phyloP scores from a whole-genome alignment of 1,140 invertebrate species.

The Patella vulgata region DNA sequence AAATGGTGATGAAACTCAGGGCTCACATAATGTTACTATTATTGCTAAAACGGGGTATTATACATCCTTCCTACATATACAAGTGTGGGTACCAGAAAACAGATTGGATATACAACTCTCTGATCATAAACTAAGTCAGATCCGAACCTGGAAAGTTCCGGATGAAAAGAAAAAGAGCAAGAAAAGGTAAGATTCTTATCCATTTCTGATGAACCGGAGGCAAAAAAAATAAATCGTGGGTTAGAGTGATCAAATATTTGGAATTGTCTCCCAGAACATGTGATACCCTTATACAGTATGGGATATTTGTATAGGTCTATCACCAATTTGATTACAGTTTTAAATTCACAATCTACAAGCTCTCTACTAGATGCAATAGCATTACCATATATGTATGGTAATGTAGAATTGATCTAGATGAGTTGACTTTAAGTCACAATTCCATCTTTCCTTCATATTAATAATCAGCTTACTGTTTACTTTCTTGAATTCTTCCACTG shows the following conservation, averaged over 20 bases:
- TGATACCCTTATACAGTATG: no score
- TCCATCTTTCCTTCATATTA: no score
- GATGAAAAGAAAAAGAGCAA: slow-evolving; percentile 66
- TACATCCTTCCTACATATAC: slow-evolving; percentile 86
- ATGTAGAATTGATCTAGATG: no score
- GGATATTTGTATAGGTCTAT: no score
- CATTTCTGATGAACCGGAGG: not conserved
- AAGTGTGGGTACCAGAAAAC: slow-evolving; percentile 97
- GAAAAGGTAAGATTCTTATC: not conserved
- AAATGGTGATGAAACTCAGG: slow-evolving; percentile 94
- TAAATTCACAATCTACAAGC: no score
- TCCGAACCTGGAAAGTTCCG: slow-evolving; percentile 88
- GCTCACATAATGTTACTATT: slow-evolving; percentile 93
- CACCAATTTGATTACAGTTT: no score
- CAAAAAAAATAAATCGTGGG: slow-evolving; percentile 7
- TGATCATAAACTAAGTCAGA: slow-evolving; percentile 89
- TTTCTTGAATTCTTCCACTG: no score
- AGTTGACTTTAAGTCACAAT: no score
- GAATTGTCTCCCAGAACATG: no score
- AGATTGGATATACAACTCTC: slow-evolving; percentile 88
- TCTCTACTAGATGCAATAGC: no score
- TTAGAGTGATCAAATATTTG: not conserved
- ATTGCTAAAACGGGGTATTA: slow-evolving; percentile 94
- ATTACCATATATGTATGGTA: no score
- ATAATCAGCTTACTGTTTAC: no score